phyloP scores from a whole-genome alignment of 2,113 vertebrate genomes.

The Pyrgilauda ruficollis region DNA sequence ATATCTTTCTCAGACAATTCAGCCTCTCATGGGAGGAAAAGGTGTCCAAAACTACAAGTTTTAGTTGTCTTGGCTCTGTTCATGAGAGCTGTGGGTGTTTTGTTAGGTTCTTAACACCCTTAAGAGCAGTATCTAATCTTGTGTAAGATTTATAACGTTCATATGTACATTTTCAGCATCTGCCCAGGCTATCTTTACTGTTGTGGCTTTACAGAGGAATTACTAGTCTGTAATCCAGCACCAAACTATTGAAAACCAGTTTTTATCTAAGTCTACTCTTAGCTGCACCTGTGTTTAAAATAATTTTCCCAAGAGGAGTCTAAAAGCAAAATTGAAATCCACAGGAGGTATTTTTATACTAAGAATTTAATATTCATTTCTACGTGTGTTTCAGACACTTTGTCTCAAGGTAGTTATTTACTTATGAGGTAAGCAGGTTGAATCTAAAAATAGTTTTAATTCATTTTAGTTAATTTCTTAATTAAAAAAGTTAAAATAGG shows the following conservation, averaged over 20 bases:
- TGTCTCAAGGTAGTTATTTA: neutral
- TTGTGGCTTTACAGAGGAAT: conserved; percentile 18
- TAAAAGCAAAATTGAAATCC: conserved; percentile 58
- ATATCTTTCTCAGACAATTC: neutral
- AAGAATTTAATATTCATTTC: conserved; percentile 20
- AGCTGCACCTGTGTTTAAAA: conserved; percentile 38
- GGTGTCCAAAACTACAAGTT: neutral
- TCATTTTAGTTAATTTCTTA: neutral
- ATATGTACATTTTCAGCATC: neutral
- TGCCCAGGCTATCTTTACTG: neutral
- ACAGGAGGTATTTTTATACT: conserved; percentile 16
- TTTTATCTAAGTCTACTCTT: conserved; percentile 14
- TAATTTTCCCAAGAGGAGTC: conserved; percentile 21
- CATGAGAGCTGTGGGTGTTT: neutral
- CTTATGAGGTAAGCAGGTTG: neutral
- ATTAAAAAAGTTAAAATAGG: neutral
- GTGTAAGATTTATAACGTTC: neutral
- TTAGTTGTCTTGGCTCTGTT: neutral
- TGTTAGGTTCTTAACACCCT: neutral
- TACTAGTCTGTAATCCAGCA: neutral
- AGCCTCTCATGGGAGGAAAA: neutral
- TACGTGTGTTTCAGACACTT: neutral
- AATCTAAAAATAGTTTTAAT: neutral
- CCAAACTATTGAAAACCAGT: conserved; percentile 1
- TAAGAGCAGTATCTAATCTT: conserved; percentile 11